Evolutionary conservation across 2,113 vertebrate genomes (phyloP).

Genomic region (Sisor rabdophorus): DNA sequence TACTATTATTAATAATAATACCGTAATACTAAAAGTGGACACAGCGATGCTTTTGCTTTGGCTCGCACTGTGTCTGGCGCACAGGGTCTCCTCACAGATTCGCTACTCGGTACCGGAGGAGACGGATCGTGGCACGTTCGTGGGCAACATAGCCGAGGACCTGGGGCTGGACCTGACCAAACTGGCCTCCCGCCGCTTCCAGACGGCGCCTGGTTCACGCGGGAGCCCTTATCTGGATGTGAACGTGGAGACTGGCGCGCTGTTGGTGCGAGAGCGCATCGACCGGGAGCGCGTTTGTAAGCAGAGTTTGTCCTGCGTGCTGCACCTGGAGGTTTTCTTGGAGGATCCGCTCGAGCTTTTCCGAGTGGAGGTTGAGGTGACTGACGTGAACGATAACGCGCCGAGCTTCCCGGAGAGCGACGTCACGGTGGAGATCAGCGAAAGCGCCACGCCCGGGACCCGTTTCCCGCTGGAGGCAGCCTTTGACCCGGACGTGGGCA

Average conservation of each 20-base stretch:
- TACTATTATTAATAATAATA: too few species aligned
- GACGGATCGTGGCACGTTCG: constrained; percentile 91
- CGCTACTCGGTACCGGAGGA: constrained; percentile 96
- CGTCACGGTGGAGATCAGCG: constrained; percentile 94
- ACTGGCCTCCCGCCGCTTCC: constrained; percentile 89
- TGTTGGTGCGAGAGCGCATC: constrained; percentile 90
- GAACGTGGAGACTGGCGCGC: constrained; percentile 90
- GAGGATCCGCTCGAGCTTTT: constrained; percentile 96
- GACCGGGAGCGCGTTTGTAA: constrained; percentile 94
- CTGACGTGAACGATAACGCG: constrained; percentile 97
- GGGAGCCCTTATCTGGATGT: constrained; percentile 91
- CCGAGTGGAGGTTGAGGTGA: constrained; percentile 90
- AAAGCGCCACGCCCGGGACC: constrained; percentile 93
- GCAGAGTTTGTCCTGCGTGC: constrained; percentile 87
- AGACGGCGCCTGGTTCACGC: constrained; percentile 88
- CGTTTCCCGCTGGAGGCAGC: constrained; percentile 96
- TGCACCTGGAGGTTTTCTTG: constrained; percentile 95
- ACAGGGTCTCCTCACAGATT: constrained; percentile 85
- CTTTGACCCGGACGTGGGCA: constrained; percentile 94
- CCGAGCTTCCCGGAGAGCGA: constrained; percentile 92
- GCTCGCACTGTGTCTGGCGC: constrained; percentile 78
- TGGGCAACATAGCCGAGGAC: constrained; percentile 98
- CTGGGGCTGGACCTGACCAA: constrained; percentile 98
- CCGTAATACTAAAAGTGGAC: neutral
- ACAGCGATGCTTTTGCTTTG: constrained; percentile 87